Conservation (phyloP, 1,140 invertebrate genomes). For the Battus philenor region DNA sequence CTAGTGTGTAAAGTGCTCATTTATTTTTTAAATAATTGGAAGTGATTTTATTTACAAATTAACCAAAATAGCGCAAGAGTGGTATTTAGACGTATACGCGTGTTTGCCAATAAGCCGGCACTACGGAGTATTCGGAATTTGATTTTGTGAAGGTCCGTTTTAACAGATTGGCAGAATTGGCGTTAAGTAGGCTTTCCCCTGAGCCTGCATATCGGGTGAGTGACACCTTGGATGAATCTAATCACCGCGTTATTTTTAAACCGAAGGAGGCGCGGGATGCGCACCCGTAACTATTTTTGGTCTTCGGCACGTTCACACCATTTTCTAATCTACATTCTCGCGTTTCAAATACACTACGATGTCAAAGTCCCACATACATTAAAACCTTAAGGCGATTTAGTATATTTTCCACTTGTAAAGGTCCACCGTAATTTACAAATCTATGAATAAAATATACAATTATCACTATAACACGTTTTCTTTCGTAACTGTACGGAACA, state of each 20-base stretch:
- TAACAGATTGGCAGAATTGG: slow-evolving; percentile 40
- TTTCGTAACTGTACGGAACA: not conserved
- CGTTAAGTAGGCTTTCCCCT: slow-evolving; percentile 35
- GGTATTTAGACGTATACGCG: slow-evolving; percentile 36
- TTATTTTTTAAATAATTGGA: no score
- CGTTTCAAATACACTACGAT: slow-evolving; percentile 44
- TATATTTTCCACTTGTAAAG: slow-evolving; percentile 1
- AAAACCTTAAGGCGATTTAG: slow-evolving; percentile 7
- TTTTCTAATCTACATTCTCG: slow-evolving; percentile 51
- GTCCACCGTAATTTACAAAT: not conserved
- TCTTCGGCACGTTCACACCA: slow-evolving; percentile 51
- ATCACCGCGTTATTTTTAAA: slow-evolving; percentile 60
- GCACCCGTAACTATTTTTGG: slow-evolving; percentile 64
- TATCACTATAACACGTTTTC: not conserved
- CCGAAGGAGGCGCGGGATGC: slow-evolving; percentile 42
- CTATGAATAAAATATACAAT: slow-evolving; percentile 13
- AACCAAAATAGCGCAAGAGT: slow-evolving; percentile 40
- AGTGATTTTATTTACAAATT: no score
- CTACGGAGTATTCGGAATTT: slow-evolving; percentile 47
- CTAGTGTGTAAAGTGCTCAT: no score
- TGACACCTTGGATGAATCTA: slow-evolving; percentile 53
- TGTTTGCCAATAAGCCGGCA: slow-evolving; percentile 49
- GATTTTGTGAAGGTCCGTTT: slow-evolving; percentile 51
- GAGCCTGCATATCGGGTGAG: slow-evolving; percentile 54
- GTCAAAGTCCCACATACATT: slow-evolving; percentile 15